Evolutionary conservation across 2,888 invertebrate species (phyloP).

Genomic region (Pegoplata infirma): DNA sequence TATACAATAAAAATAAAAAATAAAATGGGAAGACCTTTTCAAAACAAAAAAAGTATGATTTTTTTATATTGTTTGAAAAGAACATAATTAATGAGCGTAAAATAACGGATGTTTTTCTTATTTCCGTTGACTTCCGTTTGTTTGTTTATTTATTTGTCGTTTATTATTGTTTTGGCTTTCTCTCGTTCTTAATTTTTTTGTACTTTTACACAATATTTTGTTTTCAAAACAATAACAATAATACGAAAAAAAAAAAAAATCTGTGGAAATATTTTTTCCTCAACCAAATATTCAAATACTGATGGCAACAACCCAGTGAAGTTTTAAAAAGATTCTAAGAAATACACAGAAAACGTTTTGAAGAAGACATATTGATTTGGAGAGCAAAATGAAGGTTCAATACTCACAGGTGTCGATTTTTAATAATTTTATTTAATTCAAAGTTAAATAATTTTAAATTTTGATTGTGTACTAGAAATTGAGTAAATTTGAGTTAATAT

Average conservation of each 20-base stretch:
- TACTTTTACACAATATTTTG: background rate
- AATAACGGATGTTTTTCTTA: constrained; percentile 70
- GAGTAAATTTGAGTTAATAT: no score
- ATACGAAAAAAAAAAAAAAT: background rate
- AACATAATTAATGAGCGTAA: constrained; percentile 59
- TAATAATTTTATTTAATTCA: no score
- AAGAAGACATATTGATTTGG: no score
- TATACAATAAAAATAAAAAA: no score
- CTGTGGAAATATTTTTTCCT: background rate
- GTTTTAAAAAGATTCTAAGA: background rate
- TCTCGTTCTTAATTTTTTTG: constrained; percentile 2
- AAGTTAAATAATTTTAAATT: no score
- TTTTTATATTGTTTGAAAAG: background rate
- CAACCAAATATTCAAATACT: background rate
- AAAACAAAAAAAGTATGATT: background rate
- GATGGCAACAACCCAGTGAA: background rate
- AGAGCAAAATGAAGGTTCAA: no score
- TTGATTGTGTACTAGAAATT: no score
- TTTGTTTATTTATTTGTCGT: constrained; percentile 64
- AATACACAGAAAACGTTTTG: no score
- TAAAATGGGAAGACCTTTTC: background rate
- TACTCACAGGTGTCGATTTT: no score
- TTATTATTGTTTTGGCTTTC: constrained; percentile 40
- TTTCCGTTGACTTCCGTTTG: constrained; percentile 70
- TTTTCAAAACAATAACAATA: constrained; percentile 5